These are phyloP conservation scores for Cotesia congregata DNA, from an alignment of 2,888 invertebrate genomes.

Conservation along the genomic window DNA sequence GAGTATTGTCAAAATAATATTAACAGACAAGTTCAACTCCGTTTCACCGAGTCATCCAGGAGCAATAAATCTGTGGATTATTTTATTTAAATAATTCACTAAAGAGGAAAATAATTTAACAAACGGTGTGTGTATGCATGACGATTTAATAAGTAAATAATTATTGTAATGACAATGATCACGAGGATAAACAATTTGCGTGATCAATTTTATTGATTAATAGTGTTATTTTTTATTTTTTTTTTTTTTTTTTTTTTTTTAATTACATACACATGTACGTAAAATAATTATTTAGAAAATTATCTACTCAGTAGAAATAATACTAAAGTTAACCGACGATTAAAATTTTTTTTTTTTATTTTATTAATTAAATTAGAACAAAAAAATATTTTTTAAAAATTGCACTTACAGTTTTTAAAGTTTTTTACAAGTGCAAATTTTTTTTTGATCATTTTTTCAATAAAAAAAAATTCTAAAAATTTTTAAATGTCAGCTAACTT, in stretches of 20 bases:
- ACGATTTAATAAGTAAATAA: background rate
- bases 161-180: background rate
- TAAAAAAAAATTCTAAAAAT: too few relatives aligned
- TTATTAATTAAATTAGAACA: too few relatives aligned
- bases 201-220: background rate
- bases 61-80: background rate
- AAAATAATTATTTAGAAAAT: background rate
- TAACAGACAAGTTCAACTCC: background rate
- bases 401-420: too few relatives aligned
- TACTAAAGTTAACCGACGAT: too few relatives aligned
- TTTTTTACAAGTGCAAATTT: too few relatives aligned
- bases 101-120: background rate
- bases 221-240: background rate
- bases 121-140: background rate
- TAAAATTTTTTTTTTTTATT: too few relatives aligned
- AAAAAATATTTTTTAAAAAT: too few relatives aligned
- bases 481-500: too few relatives aligned
- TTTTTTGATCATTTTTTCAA: too few relatives aligned
- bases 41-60: background rate
- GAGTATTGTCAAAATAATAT: constrained; percentile 10
- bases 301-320: background rate
- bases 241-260: background rate
- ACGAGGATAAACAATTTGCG: background rate
- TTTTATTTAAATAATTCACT: background rate
- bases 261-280: background rate